phyloP scores from a whole-genome alignment of 1,140 invertebrate genomes.

The Bradynema listronoti region DNA sequence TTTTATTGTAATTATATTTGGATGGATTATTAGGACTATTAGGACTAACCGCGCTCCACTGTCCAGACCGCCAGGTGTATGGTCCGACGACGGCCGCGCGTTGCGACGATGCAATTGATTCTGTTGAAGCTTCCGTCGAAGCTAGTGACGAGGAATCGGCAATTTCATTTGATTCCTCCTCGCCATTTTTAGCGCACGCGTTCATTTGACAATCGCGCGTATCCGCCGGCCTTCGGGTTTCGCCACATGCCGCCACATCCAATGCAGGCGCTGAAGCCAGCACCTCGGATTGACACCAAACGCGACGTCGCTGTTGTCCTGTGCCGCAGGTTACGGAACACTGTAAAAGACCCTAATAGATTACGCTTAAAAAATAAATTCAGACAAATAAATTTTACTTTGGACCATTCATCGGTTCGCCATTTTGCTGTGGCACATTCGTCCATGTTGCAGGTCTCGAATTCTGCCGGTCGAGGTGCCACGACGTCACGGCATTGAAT shows the following conservation, averaged over 20 bases:
- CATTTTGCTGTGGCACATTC: conserved; percentile 37
- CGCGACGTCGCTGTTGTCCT: conserved; percentile 41
- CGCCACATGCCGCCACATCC: conserved; percentile 39
- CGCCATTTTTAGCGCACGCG: neutral
- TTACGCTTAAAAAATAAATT: neutral
- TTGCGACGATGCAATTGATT: neutral
- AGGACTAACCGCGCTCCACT: conserved; percentile 33
- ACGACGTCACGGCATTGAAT: conserved; percentile 24
- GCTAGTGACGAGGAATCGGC: too few relatives aligned
- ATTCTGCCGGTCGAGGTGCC: conserved; percentile 34
- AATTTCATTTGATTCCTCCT: conserved; percentile 3
- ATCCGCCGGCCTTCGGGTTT: conserved; percentile 10
- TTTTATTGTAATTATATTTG: conserved; percentile 6
- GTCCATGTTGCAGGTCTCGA: conserved; percentile 48
- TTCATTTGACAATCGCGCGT: conserved; percentile 7
- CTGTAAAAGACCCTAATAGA: conserved; percentile 42
- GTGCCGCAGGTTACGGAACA: conserved; percentile 53
- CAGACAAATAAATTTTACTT: too few relatives aligned
- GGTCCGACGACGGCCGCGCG: neutral
- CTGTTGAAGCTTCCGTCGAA: too few relatives aligned
- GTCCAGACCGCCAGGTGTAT: conserved; percentile 24
- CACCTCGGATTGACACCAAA: conserved; percentile 52
- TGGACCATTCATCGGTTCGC: neutral
- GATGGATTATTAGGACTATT: conserved; percentile 11
- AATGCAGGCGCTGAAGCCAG: too few relatives aligned